These are phyloP conservation scores for Eupeodes latifasciatus DNA, from an alignment of 2,888 invertebrate species.

Conservation along the genomic window DNA sequence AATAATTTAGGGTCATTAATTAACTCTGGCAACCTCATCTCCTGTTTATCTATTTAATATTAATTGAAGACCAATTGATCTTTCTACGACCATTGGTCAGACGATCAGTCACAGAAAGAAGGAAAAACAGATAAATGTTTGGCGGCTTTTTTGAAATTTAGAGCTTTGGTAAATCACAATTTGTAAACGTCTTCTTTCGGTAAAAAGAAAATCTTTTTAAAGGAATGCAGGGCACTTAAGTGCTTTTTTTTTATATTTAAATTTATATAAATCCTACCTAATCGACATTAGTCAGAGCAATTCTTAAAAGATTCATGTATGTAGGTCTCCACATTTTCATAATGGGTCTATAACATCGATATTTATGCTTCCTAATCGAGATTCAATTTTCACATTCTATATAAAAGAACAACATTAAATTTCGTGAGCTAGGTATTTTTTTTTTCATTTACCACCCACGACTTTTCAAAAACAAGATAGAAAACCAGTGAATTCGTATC, in stretches of 20 bases:
- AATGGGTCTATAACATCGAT: slow-evolving; percentile 20
- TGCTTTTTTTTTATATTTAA: background rate
- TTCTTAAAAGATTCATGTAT: slow-evolving; percentile 21
- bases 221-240: slow-evolving; percentile 34
- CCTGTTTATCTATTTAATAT: background rate
- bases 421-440: background rate
- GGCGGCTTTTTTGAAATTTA: slow-evolving; percentile 45
- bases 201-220: background rate
- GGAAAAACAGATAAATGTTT: background rate
- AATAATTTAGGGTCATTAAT: background rate
- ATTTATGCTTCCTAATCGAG: background rate
- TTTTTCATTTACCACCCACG: slow-evolving; percentile 47
- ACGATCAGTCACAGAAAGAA: slow-evolving; percentile 10
- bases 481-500: background rate
- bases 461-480: slow-evolving; percentile 8
- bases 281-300: background rate
- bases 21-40: background rate
- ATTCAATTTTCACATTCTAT: no score
- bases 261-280: background rate
- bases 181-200: background rate
- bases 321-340: slow-evolving; percentile 44
- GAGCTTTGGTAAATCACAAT: slow-evolving; percentile 61
- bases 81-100: slow-evolving; percentile 44
- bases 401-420: no score
- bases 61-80: slow-evolving; percentile 57